Evolutionary conservation across 1,140 invertebrate genomes (phyloP).

Genomic region (Agrypnia vestita): DNA sequence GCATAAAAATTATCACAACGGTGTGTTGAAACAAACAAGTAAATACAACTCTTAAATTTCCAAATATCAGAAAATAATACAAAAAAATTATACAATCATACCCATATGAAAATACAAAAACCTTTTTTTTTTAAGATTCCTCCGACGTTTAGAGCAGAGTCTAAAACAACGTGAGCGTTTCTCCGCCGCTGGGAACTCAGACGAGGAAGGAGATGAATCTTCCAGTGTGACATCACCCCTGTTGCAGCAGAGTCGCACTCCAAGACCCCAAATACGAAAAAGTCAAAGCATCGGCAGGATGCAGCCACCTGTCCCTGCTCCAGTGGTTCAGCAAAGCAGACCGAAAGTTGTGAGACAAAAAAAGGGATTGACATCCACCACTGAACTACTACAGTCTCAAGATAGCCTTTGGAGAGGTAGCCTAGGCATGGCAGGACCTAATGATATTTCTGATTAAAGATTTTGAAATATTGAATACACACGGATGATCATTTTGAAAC

Average conservation of each 20-base stretch:
- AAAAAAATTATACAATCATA: too few species aligned
- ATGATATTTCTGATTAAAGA: conserved; percentile 58
- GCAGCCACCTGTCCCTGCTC: conserved; percentile 64
- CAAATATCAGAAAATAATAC: too few species aligned
- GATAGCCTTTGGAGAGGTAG: conserved; percentile 53
- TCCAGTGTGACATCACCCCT: conserved; percentile 75
- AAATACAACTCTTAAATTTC: too few species aligned
- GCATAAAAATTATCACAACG: too few species aligned
- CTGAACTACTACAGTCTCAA: conserved; percentile 43
- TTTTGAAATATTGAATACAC: too few species aligned
- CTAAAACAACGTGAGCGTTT: conserved; percentile 75
- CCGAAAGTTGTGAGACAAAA: conserved; percentile 67
- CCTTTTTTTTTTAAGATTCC: conserved; percentile 70
- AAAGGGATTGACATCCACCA: conserved; percentile 33
- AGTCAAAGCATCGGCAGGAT: conserved; percentile 70
- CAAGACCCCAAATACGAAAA: conserved; percentile 67
- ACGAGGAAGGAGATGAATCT: conserved; percentile 74
- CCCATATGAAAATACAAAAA: too few species aligned
- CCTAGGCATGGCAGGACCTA: conserved; percentile 57
- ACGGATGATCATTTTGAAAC: too few species aligned
- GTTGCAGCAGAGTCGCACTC: conserved; percentile 65
- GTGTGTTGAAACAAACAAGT: too few species aligned
- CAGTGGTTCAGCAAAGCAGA: conserved; percentile 60
- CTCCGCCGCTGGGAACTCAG: conserved; percentile 71
- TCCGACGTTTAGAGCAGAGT: conserved; percentile 76